Evolutionary conservation across 2,113 vertebrate genomes (phyloP), one percentile per base, ranked within the genome.

Genomic region (Ammodytes marinus): DNA sequence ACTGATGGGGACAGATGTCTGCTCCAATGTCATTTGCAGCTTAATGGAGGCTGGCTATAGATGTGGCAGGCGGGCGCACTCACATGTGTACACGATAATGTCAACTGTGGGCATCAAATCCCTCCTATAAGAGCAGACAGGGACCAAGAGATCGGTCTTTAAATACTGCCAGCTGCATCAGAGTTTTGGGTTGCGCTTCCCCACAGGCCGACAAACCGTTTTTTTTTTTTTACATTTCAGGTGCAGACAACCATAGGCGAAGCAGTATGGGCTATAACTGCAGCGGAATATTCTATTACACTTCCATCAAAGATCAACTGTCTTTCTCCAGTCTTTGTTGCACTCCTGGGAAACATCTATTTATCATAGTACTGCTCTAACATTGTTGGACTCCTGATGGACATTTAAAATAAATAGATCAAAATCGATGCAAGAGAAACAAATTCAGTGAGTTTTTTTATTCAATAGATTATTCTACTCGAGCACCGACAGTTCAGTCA

Each of bases 1-100:
- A 72, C 72, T 61, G 75, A 83, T 82, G 85, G 75, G 80, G 82
- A 86, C 86, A 91, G 74, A 90, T 75, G 88, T 83, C 81, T 72
- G 63, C 64, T 83, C 69, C n/a, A 53, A 60, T 91, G 89, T 83
- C 83, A 89, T 86, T 79, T 86, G 68, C 82, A 85, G 79, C 85
- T 85, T 86, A 88, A 85, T 52, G 47, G 66, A 76, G 80, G 88
- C 87, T 91, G 89, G 89, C 85, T 71, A 69, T n/a, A 67, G 90
- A 91, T 87, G 83, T 82, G 80, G 80, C 66, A 43, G 57, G 73
- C 3, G 7, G 61, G 52, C 74, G 55, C 17, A 72, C 65, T 83
- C 71, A 55, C 67, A 77, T 67, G 77, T 78, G 63, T 74, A 68
- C 74, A 73, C 2, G 37, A 76, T 76, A 73, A 78, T 69, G 69